phyloP scores from a whole-genome alignment of 1,140 invertebrate species.

The Lordiphosa mommai region DNA sequence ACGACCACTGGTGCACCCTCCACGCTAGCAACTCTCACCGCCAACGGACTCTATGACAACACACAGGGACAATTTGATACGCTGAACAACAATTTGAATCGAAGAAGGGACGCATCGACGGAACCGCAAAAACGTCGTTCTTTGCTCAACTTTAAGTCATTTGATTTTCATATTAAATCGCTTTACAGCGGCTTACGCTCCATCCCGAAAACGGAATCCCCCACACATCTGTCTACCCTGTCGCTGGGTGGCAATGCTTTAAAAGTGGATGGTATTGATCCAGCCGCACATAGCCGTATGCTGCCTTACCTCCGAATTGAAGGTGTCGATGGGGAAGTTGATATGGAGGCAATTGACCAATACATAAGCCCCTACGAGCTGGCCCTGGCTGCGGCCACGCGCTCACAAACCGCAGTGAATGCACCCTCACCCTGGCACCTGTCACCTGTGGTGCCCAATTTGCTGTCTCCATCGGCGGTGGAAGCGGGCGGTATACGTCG shows the following conservation, averaged over 20 bases:
- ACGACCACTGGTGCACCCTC: constrained; percentile 15
- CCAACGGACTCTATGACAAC: constrained; percentile 9
- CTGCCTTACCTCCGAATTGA: constrained; percentile 72
- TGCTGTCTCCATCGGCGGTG: constrained; percentile 8
- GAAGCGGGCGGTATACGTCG: constrained; percentile 42
- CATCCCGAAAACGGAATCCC: constrained; percentile 10
- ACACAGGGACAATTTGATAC: constrained; percentile 60
- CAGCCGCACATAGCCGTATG: constrained; percentile 11
- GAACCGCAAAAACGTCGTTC: constrained; percentile 64
- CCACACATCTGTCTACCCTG: no score
- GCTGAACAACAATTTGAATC: constrained; percentile 63
- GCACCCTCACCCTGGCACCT: constrained; percentile 49
- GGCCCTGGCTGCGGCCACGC: constrained; percentile 10
- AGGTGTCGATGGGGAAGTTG: constrained; percentile 61
- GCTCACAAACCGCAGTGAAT: not conserved
- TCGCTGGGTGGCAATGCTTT: no score
- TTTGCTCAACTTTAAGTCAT: constrained; percentile 72
- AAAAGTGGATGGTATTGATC: constrained; percentile 7
- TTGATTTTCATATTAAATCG: constrained; percentile 76
- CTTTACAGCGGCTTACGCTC: constrained; percentile 62
- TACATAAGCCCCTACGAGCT: no score
- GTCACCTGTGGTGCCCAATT: constrained; percentile 27
- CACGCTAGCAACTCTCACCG: constrained; percentile 8
- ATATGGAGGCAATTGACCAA: not conserved
- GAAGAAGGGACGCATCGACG: no score